Percentiles rank a stretch among this genome's conserved stretches.
These are phyloP conservation scores for Beris chalybata DNA, from an alignment of 2,888 invertebrate genomes.

Conservation along the genomic window DNA sequence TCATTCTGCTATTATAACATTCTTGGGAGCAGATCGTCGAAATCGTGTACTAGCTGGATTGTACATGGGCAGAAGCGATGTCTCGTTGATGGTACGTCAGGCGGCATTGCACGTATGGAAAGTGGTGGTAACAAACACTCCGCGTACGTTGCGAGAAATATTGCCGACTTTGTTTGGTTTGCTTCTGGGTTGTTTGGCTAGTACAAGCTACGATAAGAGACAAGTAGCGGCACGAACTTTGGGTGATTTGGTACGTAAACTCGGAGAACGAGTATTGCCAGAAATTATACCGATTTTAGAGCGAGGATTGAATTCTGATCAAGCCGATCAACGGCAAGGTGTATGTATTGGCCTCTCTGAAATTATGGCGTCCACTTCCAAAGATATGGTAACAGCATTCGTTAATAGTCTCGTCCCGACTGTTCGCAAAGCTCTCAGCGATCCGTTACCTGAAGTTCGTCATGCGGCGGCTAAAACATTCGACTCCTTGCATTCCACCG, in stretches of 20 bases:
- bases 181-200: constrained; percentile 90
- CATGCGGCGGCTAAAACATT: constrained; percentile 96
- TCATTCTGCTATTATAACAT: constrained; percentile 84
- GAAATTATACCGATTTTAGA: constrained; percentile 98
- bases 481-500: constrained; percentile 92
- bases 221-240: constrained; percentile 95
- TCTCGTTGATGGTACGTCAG: constrained; percentile 94
- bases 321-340: constrained; percentile 94
- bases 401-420: constrained; percentile 89
- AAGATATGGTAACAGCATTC: constrained; percentile 90
- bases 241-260: constrained; percentile 94
- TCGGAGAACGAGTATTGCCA: constrained; percentile 95
- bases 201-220: constrained; percentile 93
- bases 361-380: constrained; percentile 95
- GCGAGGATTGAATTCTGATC: constrained; percentile 85
- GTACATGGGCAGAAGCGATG: constrained; percentile 97
- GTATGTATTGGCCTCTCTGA: constrained; percentile 98
- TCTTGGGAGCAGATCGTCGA: constrained; percentile 85
- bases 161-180: constrained; percentile 91
- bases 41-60: constrained; percentile 92
- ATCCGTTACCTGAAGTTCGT: constrained; percentile 89
- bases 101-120: constrained; percentile 99
- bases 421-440: constrained; percentile 91
- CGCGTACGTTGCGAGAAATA: constrained; percentile 93
- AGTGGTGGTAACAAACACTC: constrained; percentile 97